phyloP scores from a whole-genome alignment of 2,113 vertebrate species.

The Laterallus jamaicensis region DNA sequence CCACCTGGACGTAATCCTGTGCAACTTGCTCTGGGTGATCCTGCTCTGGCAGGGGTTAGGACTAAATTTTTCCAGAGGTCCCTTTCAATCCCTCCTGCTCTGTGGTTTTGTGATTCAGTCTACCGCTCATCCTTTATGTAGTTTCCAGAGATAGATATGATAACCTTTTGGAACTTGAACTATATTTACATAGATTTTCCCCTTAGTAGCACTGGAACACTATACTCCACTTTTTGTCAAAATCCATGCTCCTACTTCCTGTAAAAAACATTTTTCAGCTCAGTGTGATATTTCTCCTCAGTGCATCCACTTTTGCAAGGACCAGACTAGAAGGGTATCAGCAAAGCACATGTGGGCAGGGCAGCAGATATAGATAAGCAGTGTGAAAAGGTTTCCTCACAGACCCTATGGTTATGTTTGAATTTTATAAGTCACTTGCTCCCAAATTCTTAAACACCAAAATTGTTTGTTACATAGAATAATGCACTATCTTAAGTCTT shows the following conservation, averaged over 20 bases:
- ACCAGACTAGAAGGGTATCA: not conserved
- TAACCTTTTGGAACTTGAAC: not conserved
- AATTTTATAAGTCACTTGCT: not conserved
- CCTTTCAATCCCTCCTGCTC: too few relatives aligned
- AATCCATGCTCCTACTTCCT: not conserved
- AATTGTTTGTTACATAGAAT: not conserved
- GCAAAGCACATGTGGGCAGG: not conserved
- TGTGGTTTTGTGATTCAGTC: not conserved
- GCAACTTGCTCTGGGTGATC: too few relatives aligned
- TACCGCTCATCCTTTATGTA: not conserved
- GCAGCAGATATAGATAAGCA: not conserved
- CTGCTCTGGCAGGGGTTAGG: too few relatives aligned
- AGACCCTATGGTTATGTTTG: not conserved
- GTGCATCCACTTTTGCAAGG: not conserved
- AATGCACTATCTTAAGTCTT: not conserved
- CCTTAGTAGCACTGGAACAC: not conserved
- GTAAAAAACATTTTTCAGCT: not conserved
- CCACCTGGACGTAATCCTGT: too few relatives aligned
- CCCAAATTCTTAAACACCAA: not conserved
- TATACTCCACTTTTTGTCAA: not conserved
- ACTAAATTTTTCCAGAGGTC: too few relatives aligned
- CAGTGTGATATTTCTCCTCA: not conserved
- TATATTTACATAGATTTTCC: not conserved
- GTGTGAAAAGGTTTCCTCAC: not conserved
- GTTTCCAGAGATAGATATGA: not conserved